phyloP scores from a whole-genome alignment of 2,888 invertebrate genomes.

The Pediacus dermestoides region DNA sequence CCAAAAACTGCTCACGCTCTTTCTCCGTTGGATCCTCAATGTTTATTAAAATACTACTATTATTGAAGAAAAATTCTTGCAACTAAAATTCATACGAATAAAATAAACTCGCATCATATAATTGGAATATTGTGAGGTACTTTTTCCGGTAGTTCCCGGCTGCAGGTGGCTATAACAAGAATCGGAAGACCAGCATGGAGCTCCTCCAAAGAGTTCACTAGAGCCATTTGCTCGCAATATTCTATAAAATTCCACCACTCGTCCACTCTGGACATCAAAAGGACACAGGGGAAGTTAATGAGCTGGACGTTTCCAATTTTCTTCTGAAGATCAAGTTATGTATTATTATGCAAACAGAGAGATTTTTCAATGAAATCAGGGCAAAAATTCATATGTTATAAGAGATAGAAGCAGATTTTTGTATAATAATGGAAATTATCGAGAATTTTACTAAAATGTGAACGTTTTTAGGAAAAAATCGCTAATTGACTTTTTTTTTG shows the following conservation, averaged over 20 bases:
- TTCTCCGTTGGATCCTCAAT: constrained; percentile 42
- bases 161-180: constrained; percentile 43
- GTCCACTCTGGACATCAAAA: constrained; percentile 42
- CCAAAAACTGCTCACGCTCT: constrained; percentile 42
- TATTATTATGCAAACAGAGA: no score
- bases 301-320: no score
- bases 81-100: constrained; percentile 31
- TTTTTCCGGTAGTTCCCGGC: constrained; percentile 39
- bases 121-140: constrained; percentile 22
- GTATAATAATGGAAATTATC: no score
- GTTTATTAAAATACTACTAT: constrained; percentile 38
- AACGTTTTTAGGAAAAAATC: no score
- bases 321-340: no score
- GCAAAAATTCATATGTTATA: no score
- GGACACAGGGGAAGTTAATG: constrained; percentile 42
- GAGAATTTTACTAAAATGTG: no score
- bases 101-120: neutral
- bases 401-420: no score
- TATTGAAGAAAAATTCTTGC: constrained; percentile 41
- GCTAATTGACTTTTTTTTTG: no score
- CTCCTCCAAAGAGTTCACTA: constrained; percentile 42
- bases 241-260: constrained; percentile 47
- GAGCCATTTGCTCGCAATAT: constrained; percentile 37
- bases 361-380: no score
- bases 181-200: constrained; percentile 45